Base-by-base conservation (phyloP, 2,888 invertebrate genomes). In the Arctia plantaginis region DNA sequence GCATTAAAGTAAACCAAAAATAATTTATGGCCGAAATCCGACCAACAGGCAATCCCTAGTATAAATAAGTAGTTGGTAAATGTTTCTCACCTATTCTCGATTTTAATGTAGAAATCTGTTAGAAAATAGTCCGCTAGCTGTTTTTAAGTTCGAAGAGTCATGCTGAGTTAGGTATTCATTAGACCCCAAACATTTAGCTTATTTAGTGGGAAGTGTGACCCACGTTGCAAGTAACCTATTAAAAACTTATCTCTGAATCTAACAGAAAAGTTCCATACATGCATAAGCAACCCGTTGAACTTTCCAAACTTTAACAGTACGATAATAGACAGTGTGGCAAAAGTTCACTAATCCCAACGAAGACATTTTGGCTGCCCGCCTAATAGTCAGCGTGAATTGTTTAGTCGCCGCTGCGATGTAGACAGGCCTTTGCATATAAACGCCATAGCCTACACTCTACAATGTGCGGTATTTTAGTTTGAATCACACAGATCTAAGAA, bases 281-380 rank as follows among this genome's bases (percentile, higher is more conserved):
- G 23, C 41, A 74, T 81, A 80, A 74, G 69, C 76, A 74, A 18
- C 71, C 47, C 77, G 77, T 72, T 66, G 18, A 70, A 74, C 66
- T 66, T 80, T 79, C 27, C 6, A 62, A 78, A 85, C 77, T 83
- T 80, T 79, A 80, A 78, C 79, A 62, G 75, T 41, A 75, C 75
- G 77, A 75, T 80, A 81, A 76, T 80, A 67, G 77, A 69, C 73
- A 75, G 70, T 74, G 77, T 59, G 80, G 71, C 79, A 74, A 82
- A 84, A 83, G 72, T 76, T 73, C 76, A 73, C 82, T 85, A 84
- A 84, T 83, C 81, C 84, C 78, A 83, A 89, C 85, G 84, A 87
- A 90, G 89, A 88, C 88, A 88, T 90, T 92, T 89, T 92, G 91
- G 92, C 90, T 76, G 74, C 78, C 80, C 81, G 90, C 91, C 91